Evolutionary conservation across 2,797 vertebrate species (phyloP).

Genomic region (Mormyrus hasselquistii): DNA sequence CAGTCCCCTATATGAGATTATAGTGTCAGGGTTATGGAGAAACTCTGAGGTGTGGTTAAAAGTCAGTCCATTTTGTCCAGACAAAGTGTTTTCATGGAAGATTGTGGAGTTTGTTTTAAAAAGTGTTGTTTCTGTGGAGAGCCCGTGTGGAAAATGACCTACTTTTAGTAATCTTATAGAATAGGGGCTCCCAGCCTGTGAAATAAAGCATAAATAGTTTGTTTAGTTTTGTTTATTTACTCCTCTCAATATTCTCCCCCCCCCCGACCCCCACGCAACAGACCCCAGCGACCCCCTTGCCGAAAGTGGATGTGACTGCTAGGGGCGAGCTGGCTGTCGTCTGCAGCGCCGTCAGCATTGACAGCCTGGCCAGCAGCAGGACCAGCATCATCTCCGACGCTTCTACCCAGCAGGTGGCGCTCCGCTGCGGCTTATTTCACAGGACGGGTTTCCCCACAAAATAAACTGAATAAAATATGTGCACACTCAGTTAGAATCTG

Average conservation of each 20-base stretch:
- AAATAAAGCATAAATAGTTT: not conserved
- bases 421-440: not conserved
- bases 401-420: not conserved
- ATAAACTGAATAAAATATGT: not conserved
- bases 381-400: conserved; percentile 32
- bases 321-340: conserved; percentile 47
- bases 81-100: not conserved
- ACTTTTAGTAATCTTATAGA: not conserved
- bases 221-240: not conserved
- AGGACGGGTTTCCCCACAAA: not conserved
- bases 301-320: conserved; percentile 42
- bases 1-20: not conserved
- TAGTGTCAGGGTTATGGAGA: not conserved
- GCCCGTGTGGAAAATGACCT: not conserved
- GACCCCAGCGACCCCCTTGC: conserved; percentile 37
- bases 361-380: conserved; percentile 37
- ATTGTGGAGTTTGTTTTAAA: not conserved
- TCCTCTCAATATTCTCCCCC: not conserved
- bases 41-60: too few species aligned
- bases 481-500: not conserved
- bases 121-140: not conserved
- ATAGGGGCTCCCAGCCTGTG: not conserved
- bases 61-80: too few species aligned
- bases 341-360: conserved; percentile 41
- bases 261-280: conserved; percentile 32